Evolutionary conservation across 2,888 invertebrate genomes (phyloP).

Genomic region (Drosophila emarginata): DNA sequence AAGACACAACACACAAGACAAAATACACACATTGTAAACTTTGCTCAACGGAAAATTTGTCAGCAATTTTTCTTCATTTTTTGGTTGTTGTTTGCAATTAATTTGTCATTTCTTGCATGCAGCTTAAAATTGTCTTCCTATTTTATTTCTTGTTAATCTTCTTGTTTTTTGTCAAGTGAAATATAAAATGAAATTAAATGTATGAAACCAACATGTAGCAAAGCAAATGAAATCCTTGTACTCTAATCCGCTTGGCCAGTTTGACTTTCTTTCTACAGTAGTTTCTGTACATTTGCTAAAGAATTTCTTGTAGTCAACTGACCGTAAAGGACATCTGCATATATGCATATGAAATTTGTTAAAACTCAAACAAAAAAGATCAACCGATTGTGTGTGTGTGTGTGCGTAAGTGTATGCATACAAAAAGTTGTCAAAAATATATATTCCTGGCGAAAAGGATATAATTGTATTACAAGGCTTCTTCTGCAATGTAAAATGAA

Average conservation of each 20-base stretch:
- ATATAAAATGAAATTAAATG: constrained; percentile 56
- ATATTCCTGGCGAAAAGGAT: not conserved
- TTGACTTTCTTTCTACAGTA: constrained; percentile 32
- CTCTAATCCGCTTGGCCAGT: constrained; percentile 15
- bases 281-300: constrained; percentile 11
- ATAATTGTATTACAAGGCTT: constrained; percentile 1
- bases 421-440: not conserved
- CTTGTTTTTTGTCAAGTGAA: constrained; percentile 18
- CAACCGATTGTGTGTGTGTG: constrained; percentile 22
- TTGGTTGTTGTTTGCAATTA: constrained; percentile 53
- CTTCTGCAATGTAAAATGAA: not conserved
- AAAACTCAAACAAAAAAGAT: constrained; percentile 27
- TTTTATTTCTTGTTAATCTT: too few species aligned
- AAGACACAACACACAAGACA: constrained; percentile 39
- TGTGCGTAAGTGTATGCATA: not conserved
- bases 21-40: constrained; percentile 32
- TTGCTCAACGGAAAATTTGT: constrained; percentile 53
- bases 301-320: constrained; percentile 22
- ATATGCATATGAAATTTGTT: constrained; percentile 56
- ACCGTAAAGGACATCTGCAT: constrained; percentile 58
- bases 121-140: constrained; percentile 21
- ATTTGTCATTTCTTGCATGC: constrained; percentile 51
- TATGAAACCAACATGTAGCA: constrained; percentile 54
- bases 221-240: constrained; percentile 45
- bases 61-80: constrained; percentile 41